Conservation (phyloP, 2,113 vertebrate species). For the Genyomyrus donnyi region DNA sequence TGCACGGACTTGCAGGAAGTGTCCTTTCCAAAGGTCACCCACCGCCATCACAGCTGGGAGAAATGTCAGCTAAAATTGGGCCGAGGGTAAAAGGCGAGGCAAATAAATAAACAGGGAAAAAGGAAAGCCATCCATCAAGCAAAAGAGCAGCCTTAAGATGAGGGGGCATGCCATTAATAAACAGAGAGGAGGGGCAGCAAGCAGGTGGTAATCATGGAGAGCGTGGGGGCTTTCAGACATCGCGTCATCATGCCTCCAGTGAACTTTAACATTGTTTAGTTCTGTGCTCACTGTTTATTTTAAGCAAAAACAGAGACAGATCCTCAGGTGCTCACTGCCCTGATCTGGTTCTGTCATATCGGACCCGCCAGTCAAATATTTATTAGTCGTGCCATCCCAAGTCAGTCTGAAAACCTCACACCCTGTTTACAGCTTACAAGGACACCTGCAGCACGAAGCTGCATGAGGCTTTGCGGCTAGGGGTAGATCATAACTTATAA, state of each 20-base stretch:
- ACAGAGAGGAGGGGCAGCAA: neutral
- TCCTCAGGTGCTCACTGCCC: neutral
- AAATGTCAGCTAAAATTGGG: conserved; percentile 77
- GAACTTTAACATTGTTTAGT: neutral
- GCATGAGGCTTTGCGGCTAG: neutral
- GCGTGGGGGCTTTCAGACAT: too few species aligned
- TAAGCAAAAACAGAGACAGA: neutral
- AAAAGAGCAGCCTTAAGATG: conserved; percentile 19
- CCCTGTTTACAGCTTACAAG: neutral
- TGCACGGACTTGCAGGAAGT: conserved; percentile 23
- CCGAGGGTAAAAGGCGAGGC: conserved; percentile 39
- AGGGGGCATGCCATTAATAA: conserved; percentile 12
- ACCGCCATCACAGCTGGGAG: conserved; percentile 66
- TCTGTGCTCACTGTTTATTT: neutral
- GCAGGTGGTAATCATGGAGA: neutral
- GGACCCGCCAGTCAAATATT: neutral
- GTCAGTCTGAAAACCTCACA: neutral
- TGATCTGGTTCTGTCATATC: neutral
- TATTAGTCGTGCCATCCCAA: neutral
- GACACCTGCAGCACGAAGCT: neutral
- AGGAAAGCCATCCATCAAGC: conserved; percentile 46
- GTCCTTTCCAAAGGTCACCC: conserved; percentile 73
- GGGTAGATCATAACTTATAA: too few species aligned
- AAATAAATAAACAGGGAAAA: conserved; percentile 45
- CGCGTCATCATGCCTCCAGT: neutral